Evolutionary conservation across 1,140 invertebrate species (phyloP).

Genomic region (Hylaeus volcanicus): DNA sequence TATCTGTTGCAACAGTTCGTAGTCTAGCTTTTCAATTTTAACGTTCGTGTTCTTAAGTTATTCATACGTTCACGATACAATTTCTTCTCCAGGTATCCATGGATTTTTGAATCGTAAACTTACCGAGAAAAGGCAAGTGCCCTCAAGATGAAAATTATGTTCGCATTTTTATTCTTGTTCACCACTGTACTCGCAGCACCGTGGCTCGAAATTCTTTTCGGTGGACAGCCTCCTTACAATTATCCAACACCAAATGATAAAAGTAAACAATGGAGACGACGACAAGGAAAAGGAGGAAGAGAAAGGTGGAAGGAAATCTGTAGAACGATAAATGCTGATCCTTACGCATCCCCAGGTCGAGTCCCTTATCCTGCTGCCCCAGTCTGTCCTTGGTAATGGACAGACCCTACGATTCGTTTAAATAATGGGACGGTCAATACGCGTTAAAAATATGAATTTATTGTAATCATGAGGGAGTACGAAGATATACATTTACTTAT

Average conservation of each 20-base stretch:
- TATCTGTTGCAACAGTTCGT: conserved; percentile 32
- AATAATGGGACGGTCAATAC: neutral
- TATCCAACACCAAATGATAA: conserved; percentile 28
- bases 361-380: conserved; percentile 70
- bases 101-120: neutral
- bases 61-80: too few species aligned
- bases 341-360: conserved; percentile 74
- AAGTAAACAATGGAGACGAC: conserved; percentile 30
- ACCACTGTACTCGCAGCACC: conserved; percentile 60
- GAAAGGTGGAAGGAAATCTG: conserved; percentile 78
- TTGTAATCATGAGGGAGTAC: conserved; percentile 67
- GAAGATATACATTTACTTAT: conserved; percentile 49
- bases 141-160: conserved; percentile 63
- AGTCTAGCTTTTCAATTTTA: conserved; percentile 21
- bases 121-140: neutral
- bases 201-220: conserved; percentile 70
- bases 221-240: conserved; percentile 45
- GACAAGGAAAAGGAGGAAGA: conserved; percentile 68
- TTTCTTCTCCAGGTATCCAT: neutral
- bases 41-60: neutral
- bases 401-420: neutral
- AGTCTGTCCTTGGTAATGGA: conserved; percentile 72
- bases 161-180: conserved; percentile 64
- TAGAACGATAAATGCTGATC: conserved; percentile 74
- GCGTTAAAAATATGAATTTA: conserved; percentile 71